These are phyloP conservation scores for Scaptodrosophila lebanonensis DNA, from an alignment of 1,140 invertebrate genomes.

Conservation along the genomic window DNA sequence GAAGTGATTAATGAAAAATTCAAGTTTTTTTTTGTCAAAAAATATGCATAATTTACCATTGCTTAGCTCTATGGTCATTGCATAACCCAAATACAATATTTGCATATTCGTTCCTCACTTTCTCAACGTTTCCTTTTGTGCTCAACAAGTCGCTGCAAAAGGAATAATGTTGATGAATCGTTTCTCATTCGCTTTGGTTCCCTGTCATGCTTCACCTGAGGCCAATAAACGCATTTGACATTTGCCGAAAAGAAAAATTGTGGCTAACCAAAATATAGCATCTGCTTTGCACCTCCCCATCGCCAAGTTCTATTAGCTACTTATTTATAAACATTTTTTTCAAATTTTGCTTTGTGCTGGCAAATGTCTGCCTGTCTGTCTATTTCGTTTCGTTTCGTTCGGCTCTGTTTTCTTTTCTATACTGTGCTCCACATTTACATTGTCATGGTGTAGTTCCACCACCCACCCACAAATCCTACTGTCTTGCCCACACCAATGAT, in stretches of 20 bases:
- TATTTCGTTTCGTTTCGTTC: constrained; percentile 7
- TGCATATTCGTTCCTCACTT: no score
- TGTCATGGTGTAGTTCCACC: constrained; percentile 6
- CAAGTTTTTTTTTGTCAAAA: no score
- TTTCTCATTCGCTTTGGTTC: no score
- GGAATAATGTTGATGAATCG: no score
- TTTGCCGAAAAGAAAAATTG: constrained; percentile 24
- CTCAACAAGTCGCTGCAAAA: no score
- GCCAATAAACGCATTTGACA: constrained; percentile 39
- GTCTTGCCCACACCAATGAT: constrained; percentile 46
- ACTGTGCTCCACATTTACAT: constrained; percentile 27
- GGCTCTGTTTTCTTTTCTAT: constrained; percentile 4
- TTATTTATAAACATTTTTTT: constrained; percentile 47
- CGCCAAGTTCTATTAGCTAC: constrained; percentile 3
- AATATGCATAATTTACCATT: no score
- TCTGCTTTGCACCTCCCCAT: constrained; percentile 2
- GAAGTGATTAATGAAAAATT: no score
- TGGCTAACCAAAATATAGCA: constrained; percentile 7
- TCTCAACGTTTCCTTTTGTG: no score
- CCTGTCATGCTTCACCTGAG: constrained; percentile 15
- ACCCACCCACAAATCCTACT: constrained; percentile 3
- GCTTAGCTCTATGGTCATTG: no score
- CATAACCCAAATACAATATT: no score
- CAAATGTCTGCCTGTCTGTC: constrained; percentile 42
- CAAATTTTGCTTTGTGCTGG: constrained; percentile 33